Evolutionary conservation across 1,140 invertebrate genomes (phyloP).

Genomic region (Dinothrombium tinctorium): DNA sequence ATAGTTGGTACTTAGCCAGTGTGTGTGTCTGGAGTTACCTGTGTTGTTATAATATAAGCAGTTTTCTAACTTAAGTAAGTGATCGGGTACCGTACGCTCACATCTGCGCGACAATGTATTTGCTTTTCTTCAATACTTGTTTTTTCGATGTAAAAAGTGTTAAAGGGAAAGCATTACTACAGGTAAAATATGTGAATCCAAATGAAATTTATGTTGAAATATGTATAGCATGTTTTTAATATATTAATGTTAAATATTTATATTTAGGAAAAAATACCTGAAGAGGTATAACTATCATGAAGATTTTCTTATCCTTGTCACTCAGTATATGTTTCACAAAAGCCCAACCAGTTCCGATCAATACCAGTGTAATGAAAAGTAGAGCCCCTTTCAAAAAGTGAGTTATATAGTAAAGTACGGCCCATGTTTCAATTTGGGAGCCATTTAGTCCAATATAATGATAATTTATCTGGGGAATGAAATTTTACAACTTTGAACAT

Average conservation of each 20-base stretch:
- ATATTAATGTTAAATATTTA: neutral
- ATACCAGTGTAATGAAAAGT: constrained; percentile 80
- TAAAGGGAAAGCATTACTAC: no score
- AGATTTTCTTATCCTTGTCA: constrained; percentile 91
- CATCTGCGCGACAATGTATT: no score
- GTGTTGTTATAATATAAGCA: no score
- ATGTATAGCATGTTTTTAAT: constrained; percentile 2
- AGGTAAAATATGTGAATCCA: no score
- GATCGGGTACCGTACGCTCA: no score
- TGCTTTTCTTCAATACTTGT: no score
- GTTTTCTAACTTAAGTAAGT: no score
- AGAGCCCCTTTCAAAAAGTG: constrained; percentile 83
- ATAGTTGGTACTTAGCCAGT: no score
- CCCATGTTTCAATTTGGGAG: constrained; percentile 86
- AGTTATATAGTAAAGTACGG: constrained; percentile 83
- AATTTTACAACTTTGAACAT: neutral
- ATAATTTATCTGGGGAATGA: constrained; percentile 46
- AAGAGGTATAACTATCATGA: constrained; percentile 89
- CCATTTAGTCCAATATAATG: constrained; percentile 86
- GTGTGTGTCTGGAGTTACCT: no score
- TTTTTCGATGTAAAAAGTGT: no score
- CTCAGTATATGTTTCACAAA: constrained; percentile 94
- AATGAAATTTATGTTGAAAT: neutral
- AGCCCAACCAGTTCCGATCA: constrained; percentile 95
- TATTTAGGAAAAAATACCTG: constrained; percentile 38